Evolutionary conservation across 1,140 invertebrate genomes (phyloP), one percentile per base, ranked within the genome.

Genomic region (Papilio helenus): DNA sequence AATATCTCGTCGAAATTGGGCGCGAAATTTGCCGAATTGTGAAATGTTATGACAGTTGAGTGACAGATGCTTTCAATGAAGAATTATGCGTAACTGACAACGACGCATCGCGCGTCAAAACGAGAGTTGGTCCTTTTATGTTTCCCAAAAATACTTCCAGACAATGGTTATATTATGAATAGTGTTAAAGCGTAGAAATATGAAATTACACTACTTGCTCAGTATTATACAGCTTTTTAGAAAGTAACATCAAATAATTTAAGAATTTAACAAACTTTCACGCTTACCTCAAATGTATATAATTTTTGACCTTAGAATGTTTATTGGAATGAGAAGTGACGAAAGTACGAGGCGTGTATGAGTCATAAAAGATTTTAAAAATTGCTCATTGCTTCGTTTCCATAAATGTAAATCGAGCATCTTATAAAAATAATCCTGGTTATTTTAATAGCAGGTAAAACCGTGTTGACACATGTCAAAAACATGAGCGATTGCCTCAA

Each of bases 31-130:
- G 83, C 78, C 78, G 65, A 83, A 76, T 82, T 86, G 79, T 83
- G 81, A 84, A 83, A 89, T 92, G 83, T 93, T 93, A 88, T 93
- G 93, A 94, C 93, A 85, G 86, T 90, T 94, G 92, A 94, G 81
- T 93, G 93, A 94, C 93, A 92, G 86, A 86, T 85, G 80, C 89
- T 94, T 93, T 94, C 93, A 91, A 89, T 92, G 87, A 81, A 86
- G 84, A 86, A 89, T 91, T 89, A 89, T 86, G 83, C 83, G 88
- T 84, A 89, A 90, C 90, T 80, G 83, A 90, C 83, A 84, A 87
- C 82, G 84, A 86, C 82, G 85, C 80, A 73, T 81, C 83, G 85
- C 76, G 82, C 77, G 81, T 84, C 72, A 81, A 76, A 79, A 68
- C 26, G 18, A 49, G 29, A 34, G 51, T 65, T 26, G 26, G 34